Evolutionary conservation across 2,888 invertebrate genomes (phyloP).

Genomic region (Sclerodermus sp.): DNA sequence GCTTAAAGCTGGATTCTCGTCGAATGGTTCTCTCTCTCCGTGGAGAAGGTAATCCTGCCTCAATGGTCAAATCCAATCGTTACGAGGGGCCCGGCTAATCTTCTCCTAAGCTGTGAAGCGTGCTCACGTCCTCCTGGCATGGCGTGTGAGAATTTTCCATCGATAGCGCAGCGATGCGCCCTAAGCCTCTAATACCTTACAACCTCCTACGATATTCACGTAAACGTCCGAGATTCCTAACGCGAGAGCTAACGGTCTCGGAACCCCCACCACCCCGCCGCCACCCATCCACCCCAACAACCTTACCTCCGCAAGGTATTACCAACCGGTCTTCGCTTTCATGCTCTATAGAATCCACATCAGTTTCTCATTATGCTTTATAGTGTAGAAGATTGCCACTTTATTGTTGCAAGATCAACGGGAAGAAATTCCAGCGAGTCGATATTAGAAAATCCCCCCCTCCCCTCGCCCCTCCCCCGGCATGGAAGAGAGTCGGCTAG

Average conservation of each 20-base stretch:
- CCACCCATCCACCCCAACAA: too few species aligned
- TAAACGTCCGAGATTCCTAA: slow-evolving; percentile 1
- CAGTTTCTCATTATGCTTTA: too few species aligned
- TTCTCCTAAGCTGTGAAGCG: slow-evolving; percentile 30
- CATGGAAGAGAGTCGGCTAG: too few species aligned
- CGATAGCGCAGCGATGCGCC: neutral
- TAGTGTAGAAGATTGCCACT: too few species aligned
- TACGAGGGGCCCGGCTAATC: slow-evolving; percentile 31
- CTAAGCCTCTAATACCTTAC: slow-evolving; percentile 4
- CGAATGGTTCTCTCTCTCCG: slow-evolving; percentile 30
- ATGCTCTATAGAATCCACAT: too few species aligned
- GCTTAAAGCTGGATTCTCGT: slow-evolving; percentile 29
- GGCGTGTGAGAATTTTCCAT: too few species aligned
- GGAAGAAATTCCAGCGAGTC: too few species aligned
- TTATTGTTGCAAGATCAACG: too few species aligned
- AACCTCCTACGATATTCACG: neutral
- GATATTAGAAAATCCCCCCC: too few species aligned
- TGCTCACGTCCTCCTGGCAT: slow-evolving; percentile 11
- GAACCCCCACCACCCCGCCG: slow-evolving; percentile 6
- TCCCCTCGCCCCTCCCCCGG: too few species aligned
- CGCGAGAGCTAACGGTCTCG: slow-evolving; percentile 5
- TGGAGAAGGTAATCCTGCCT: slow-evolving; percentile 26
- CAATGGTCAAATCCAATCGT: slow-evolving; percentile 33
- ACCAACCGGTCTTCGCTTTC: too few species aligned
- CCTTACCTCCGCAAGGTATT: too few species aligned